Evolutionary conservation across 2,888 invertebrate species (phyloP), one percentile per base, ranked within the genome.

Genomic region (Caenorhabditis wallacei): DNA sequence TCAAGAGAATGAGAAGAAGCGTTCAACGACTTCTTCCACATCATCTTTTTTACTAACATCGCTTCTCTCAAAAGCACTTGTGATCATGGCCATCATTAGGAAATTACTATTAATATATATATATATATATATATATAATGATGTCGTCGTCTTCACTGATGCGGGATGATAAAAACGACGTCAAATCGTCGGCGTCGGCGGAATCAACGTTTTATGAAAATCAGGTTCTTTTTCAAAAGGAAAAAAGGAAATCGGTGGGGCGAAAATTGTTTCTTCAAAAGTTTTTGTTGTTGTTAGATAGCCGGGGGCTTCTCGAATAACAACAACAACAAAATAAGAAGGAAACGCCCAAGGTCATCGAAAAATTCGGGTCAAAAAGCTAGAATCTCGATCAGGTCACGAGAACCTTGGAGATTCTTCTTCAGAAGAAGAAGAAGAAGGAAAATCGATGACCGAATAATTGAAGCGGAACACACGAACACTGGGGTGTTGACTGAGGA

Each of bases 211-310:
- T n/a, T n/a, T n/a, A 24, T 56, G 72, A 74, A 74, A 74, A 74
- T 74, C 72, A 74, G 72, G 72, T 74, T 74, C 72, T 74, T 69
- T 68, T 53, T 68, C 37, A 40, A 16, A 61, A 26, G 46, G 46
- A 13, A 43, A 13, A 43, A 43, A 2, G 54, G 54, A 68, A 68
- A 68, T 51, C 20, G 66, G 16, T 13, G 13, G 43, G 13, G 16
- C 5, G 37, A 61, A n/a, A n/a, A n/a, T n/a, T n/a, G n/a, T n/a
- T n/a, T 30, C 30, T 30, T 8, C 4, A 30, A 30, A 30, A 5
- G 30, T 30, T 3, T 30, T 30, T 30, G 3, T 30, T 30, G 30
- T 30, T 30, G 3, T 30, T 30, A n/a, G n/a, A n/a, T n/a, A n/a
- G n/a, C n/a, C n/a, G n/a, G n/a, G n/a, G n/a, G n/a, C n/a, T 30